These are phyloP conservation scores for Heliconius erato DNA, from an alignment of 2,888 invertebrate genomes.

Conservation along the genomic window DNA sequence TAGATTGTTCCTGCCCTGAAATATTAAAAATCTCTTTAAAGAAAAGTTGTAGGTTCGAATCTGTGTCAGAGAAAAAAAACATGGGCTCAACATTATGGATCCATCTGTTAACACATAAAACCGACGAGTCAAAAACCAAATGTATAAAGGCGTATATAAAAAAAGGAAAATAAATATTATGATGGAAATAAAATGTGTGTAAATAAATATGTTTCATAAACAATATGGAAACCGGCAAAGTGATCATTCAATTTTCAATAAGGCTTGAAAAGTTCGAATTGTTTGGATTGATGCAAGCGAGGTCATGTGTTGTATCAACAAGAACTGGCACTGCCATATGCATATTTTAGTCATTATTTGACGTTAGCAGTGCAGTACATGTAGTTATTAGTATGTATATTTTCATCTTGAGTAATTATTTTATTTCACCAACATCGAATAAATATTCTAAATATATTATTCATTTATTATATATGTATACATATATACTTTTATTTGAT, in stretches of 20 bases:
- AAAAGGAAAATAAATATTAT: background rate
- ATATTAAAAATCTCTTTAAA: no score
- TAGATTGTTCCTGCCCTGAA: no score
- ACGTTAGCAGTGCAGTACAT: background rate
- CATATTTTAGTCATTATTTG: background rate
- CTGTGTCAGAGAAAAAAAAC: background rate
- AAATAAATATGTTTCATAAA: background rate
- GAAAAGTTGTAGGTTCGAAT: background rate
- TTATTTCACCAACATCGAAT: background rate
- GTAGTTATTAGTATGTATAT: background rate
- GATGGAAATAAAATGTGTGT: background rate
- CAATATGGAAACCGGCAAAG: background rate
- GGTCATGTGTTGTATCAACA: background rate
- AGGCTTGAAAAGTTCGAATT: conserved; percentile 4
- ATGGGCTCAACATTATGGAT: background rate
- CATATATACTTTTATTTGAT: background rate
- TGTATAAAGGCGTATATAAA: background rate
- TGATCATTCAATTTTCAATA: conserved; percentile 10
- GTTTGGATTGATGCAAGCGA: background rate
- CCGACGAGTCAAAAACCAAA: background rate
- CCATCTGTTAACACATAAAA: background rate
- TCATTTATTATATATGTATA: no score
- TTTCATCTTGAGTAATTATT: background rate
- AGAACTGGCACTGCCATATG: background rate
- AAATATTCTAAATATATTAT: no score